Conservation (phyloP, 1,140 invertebrate species). For the Pseudomyrmex cubaensis region DNA sequence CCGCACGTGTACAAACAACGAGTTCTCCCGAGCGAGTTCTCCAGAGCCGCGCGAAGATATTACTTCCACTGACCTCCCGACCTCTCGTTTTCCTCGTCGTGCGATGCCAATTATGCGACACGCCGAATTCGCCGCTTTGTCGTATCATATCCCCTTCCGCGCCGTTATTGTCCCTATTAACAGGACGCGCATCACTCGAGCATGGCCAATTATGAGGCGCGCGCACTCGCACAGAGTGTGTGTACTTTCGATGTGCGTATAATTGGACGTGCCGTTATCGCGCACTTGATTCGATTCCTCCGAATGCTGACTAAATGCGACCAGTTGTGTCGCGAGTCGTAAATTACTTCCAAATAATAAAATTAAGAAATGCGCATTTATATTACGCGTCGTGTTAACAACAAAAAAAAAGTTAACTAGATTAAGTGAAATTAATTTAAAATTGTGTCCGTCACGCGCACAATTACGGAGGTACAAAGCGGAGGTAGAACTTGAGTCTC, state of each 20-base stretch:
- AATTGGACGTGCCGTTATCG: slow-evolving; percentile 35
- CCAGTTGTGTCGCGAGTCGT: not conserved
- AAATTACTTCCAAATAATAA: not conserved
- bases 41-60: slow-evolving; percentile 58
- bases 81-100: slow-evolving; percentile 67
- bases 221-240: slow-evolving; percentile 7
- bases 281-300: slow-evolving; percentile 8
- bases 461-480: not conserved
- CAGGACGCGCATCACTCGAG: slow-evolving; percentile 47
- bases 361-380: not conserved
- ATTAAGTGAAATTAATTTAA: not conserved
- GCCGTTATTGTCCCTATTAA: slow-evolving; percentile 34
- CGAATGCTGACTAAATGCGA: slow-evolving; percentile 17
- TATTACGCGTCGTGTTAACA: too few species aligned
- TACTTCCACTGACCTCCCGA: slow-evolving; percentile 59
- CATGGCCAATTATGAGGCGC: slow-evolving; percentile 50
- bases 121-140: slow-evolving; percentile 26
- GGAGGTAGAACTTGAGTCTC: too few species aligned
- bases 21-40: slow-evolving; percentile 54
- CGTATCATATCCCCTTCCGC: slow-evolving; percentile 3
- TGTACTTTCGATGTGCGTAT: slow-evolving; percentile 1
- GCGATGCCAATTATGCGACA: slow-evolving; percentile 46
- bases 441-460: not conserved
- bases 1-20: slow-evolving; percentile 71
- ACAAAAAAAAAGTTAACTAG: too few species aligned